Evolutionary conservation across 2,797 vertebrate genomes (phyloP).

Genomic region (Lateolabrax maculatus): DNA sequence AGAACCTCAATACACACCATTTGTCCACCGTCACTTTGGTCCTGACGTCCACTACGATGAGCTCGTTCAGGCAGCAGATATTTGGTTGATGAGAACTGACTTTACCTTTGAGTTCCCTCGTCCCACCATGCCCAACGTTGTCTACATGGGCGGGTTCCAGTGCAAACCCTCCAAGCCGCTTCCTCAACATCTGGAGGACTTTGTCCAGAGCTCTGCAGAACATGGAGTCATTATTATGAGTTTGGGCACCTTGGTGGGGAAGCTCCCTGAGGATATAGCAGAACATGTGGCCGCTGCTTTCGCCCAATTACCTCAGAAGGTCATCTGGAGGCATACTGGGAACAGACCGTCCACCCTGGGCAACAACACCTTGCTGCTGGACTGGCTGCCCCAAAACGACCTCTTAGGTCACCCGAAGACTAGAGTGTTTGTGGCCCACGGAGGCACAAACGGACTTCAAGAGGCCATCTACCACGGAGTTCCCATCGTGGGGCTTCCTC

Average conservation of each 20-base stretch:
- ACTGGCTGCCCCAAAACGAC: conserved; percentile 81
- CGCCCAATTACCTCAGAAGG: conserved; percentile 77
- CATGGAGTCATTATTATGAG: conserved; percentile 81
- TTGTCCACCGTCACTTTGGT: conserved; percentile 73
- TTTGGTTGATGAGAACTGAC: conserved; percentile 83
- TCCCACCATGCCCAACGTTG: conserved; percentile 81
- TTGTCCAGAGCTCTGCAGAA: conserved; percentile 74
- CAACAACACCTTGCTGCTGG: conserved; percentile 75
- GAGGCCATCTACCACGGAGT: conserved; percentile 78
- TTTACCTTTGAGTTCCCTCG: conserved; percentile 80
- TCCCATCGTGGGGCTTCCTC: conserved; percentile 74
- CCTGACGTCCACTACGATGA: conserved; percentile 72
- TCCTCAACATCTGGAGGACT: conserved; percentile 69
- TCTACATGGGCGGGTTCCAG: conserved; percentile 84
- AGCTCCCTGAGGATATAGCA: conserved; percentile 66
- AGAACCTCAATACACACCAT: conserved; percentile 51
- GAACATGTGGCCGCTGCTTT: conserved; percentile 76
- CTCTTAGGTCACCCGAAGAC: conserved; percentile 78
- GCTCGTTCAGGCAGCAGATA: conserved; percentile 77
- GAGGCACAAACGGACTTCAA: conserved; percentile 78
- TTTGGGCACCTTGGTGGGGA: conserved; percentile 68
- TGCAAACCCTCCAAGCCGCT: conserved; percentile 78
- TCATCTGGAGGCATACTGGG: conserved; percentile 74
- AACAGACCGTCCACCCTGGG: conserved; percentile 69
- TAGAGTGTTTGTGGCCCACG: conserved; percentile 74